Percentiles rank a stretch among this genome's conserved stretches.
phyloP scores from a whole-genome alignment of 2,888 invertebrate species.

The Heliothis peltigera region DNA sequence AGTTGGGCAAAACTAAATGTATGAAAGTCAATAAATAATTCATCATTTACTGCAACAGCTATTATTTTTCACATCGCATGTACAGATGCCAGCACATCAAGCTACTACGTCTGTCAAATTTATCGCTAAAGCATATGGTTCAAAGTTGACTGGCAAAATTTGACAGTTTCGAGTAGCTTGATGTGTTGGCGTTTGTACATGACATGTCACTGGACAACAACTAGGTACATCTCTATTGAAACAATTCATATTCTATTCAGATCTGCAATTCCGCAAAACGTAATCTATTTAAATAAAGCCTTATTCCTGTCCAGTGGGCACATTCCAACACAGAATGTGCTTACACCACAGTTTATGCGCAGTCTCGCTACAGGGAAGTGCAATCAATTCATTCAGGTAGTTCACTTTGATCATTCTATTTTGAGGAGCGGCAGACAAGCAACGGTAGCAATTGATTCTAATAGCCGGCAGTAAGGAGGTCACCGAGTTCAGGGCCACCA shows the following conservation, averaged over 20 bases:
- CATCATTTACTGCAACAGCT: not conserved
- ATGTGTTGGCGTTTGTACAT: too few species aligned
- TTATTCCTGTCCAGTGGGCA: conserved; percentile 15
- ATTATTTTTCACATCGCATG: not conserved
- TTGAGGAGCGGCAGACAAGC: conserved; percentile 53
- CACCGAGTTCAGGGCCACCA: conserved; percentile 78
- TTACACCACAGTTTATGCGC: conserved; percentile 46
- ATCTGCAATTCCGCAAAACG: not conserved
- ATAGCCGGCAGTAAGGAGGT: conserved; percentile 73
- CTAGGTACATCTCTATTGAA: not conserved
- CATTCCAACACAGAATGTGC: conserved; percentile 16
- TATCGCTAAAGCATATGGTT: too few species aligned
- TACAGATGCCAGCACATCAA: too few species aligned
- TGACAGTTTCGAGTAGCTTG: too few species aligned
- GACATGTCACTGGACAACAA: not conserved
- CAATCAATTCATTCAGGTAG: conserved; percentile 66
- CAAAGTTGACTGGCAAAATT: too few species aligned
- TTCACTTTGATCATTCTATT: conserved; percentile 68
- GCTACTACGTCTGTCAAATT: too few species aligned
- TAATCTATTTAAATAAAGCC: conserved; percentile 6
- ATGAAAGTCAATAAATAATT: not conserved
- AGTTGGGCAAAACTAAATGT: not conserved
- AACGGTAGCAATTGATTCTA: conserved; percentile 73
- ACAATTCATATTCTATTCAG: conserved; percentile 5
- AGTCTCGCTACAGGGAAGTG: conserved; percentile 63